Percentiles rank a stretch among this genome's conserved stretches.
phyloP scores from a whole-genome alignment of 1,140 invertebrate species.

The Drosophila repleta region DNA sequence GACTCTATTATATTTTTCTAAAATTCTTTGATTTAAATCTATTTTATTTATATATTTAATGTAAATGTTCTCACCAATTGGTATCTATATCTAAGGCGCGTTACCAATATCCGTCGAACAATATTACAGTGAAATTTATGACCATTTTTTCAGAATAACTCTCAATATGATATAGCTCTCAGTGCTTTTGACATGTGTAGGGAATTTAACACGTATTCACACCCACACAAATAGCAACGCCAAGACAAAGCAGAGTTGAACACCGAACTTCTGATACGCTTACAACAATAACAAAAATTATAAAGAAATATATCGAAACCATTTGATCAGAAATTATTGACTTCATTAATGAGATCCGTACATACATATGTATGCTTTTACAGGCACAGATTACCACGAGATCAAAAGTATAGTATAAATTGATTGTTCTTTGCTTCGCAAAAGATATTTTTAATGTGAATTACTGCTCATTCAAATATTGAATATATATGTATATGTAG shows the following conservation, averaged over 20 bases:
- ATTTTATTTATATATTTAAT: no score
- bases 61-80: no score
- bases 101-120: background rate
- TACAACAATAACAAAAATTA: background rate
- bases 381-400: no score
- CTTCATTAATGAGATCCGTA: no score
- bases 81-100: no score
- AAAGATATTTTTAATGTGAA: no score
- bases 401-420: background rate
- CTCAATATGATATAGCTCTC: background rate
- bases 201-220: constrained; percentile 16
- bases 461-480: no score
- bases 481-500: no score
- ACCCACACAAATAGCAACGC: constrained; percentile 21
- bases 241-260: background rate
- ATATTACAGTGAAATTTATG: background rate
- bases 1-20: no score
- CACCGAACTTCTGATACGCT: constrained; percentile 3
- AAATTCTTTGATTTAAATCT: no score
- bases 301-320: background rate
- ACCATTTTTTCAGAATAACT: background rate
- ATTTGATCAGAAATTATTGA: background rate
- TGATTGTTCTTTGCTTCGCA: no score
- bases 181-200: background rate
- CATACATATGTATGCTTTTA: no score